These are phyloP conservation scores for Dysdera silvatica DNA, from an alignment of 1,140 invertebrate species.

Conservation along the genomic window DNA sequence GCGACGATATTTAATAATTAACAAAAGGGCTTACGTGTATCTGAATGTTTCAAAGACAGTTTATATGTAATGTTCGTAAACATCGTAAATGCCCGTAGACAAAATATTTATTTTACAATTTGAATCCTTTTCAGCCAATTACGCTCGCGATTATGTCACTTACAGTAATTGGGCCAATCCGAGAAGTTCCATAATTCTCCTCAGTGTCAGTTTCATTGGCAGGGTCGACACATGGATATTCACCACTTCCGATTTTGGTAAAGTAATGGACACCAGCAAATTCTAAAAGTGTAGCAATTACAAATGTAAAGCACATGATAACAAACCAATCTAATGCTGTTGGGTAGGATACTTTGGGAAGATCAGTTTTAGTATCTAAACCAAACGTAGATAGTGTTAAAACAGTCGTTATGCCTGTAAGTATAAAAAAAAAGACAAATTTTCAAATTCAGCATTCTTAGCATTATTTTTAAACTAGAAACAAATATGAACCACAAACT, in stretches of 20 bases:
- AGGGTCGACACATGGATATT: constrained; percentile 15
- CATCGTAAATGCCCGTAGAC: too few relatives aligned
- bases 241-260: constrained; percentile 58
- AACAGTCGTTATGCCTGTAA: constrained; percentile 77
- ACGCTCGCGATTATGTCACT: constrained; percentile 8
- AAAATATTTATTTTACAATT: too few relatives aligned
- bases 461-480: background rate
- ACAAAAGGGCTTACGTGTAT: too few relatives aligned
- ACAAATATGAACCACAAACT: too few relatives aligned
- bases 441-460: background rate
- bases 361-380: constrained; percentile 77
- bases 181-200: background rate
- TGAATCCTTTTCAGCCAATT: too few relatives aligned
- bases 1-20: too few relatives aligned
- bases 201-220: constrained; percentile 7
- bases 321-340: constrained; percentile 58
- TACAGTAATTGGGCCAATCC: constrained; percentile 10
- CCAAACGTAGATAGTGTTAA: constrained; percentile 84
- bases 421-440: background rate
- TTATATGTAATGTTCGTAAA: too few relatives aligned
- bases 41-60: too few relatives aligned
- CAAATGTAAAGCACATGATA: constrained; percentile 86
- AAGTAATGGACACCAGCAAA: constrained; percentile 93
- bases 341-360: constrained; percentile 71
- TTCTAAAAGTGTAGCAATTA: constrained; percentile 82